A percentile compares a stretch with the other conserved stretches of the same genome.
These are phyloP conservation scores for Leptodactylus fuscus DNA, from an alignment of 2,113 vertebrate genomes.

Conservation along the genomic window DNA sequence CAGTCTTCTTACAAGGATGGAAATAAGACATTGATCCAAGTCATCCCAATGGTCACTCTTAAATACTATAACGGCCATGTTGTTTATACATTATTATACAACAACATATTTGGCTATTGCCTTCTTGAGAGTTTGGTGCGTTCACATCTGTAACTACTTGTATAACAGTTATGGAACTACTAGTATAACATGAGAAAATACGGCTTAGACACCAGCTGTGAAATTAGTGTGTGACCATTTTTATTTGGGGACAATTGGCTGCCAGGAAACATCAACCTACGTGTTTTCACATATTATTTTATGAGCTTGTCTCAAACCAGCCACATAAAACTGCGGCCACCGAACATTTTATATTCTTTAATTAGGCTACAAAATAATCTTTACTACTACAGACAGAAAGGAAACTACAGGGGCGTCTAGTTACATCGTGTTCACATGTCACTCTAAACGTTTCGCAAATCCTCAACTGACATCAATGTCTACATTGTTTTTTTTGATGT, in stretches of 20 bases:
- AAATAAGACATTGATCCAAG: too few relatives aligned
- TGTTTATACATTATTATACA: not conserved
- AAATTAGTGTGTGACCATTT: constrained; percentile 64
- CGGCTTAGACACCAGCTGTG: constrained; percentile 70
- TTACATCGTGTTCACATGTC: constrained; percentile 33
- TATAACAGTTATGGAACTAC: constrained; percentile 17
- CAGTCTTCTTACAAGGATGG: too few relatives aligned
- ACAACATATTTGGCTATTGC: constrained; percentile 36
- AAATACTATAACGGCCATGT: too few relatives aligned
- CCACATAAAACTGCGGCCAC: constrained; percentile 65
- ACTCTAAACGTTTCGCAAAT: not conserved
- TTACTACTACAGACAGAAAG: constrained; percentile 30
- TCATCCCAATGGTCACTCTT: too few relatives aligned
- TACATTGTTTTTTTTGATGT: not conserved
- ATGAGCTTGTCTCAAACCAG: constrained; percentile 61
- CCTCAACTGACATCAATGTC: constrained; percentile 22
- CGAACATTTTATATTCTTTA: constrained; percentile 63
- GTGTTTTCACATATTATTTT: constrained; percentile 59
- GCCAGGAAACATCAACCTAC: constrained; percentile 59
- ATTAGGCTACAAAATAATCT: constrained; percentile 52
- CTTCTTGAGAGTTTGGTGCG: constrained; percentile 51
- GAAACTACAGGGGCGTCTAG: constrained; percentile 12
- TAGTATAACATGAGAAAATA: constrained; percentile 19
- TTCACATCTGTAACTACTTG: constrained; percentile 66
- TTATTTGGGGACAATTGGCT: constrained; percentile 67